A percentile compares a stretch with the other conserved stretches of the same genome.
Evolutionary conservation across 2,888 invertebrate genomes (phyloP).

Genomic region (Synergus itoensis): DNA sequence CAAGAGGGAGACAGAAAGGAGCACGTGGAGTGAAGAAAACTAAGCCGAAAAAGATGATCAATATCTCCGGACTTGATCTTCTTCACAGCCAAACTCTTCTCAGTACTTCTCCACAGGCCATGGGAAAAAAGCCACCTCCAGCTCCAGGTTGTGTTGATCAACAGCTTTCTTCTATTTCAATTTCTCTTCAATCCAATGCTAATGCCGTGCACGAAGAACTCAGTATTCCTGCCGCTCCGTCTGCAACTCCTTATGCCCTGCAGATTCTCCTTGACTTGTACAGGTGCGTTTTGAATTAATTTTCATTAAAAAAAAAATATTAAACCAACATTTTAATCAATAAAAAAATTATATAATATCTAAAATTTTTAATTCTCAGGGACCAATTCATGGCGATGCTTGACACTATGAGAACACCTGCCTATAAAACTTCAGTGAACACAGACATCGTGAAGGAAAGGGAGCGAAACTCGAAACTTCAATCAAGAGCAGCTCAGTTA

Average conservation of each 20-base stretch:
- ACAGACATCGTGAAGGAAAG: constrained; percentile 90
- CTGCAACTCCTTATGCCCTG: constrained; percentile 90
- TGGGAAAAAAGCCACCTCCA: constrained; percentile 88
- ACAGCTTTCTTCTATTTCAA: constrained; percentile 87
- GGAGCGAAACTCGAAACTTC: constrained; percentile 89
- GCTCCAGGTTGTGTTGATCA: constrained; percentile 96
- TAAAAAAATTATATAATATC: background rate
- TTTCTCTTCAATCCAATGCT: constrained; percentile 83
- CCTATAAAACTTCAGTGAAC: constrained; percentile 86
- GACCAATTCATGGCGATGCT: constrained; percentile 92
- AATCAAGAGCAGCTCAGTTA: constrained; percentile 91
- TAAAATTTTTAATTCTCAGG: constrained; percentile 72
- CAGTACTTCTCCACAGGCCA: constrained; percentile 88
- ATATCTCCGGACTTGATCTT: constrained; percentile 92
- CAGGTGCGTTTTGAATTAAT: constrained; percentile 67
- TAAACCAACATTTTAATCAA: background rate
- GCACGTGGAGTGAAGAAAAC: constrained; percentile 82
- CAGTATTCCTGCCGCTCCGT: constrained; percentile 88
- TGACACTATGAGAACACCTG: constrained; percentile 89
- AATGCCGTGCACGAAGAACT: constrained; percentile 88
- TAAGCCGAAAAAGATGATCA: constrained; percentile 82
- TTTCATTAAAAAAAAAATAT: background rate
- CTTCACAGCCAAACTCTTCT: constrained; percentile 93
- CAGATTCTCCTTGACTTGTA: constrained; percentile 93
- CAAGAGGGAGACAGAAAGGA: constrained; percentile 73